Conservation (phyloP, 2,888 invertebrate genomes). For the Tigriopus californicus region DNA sequence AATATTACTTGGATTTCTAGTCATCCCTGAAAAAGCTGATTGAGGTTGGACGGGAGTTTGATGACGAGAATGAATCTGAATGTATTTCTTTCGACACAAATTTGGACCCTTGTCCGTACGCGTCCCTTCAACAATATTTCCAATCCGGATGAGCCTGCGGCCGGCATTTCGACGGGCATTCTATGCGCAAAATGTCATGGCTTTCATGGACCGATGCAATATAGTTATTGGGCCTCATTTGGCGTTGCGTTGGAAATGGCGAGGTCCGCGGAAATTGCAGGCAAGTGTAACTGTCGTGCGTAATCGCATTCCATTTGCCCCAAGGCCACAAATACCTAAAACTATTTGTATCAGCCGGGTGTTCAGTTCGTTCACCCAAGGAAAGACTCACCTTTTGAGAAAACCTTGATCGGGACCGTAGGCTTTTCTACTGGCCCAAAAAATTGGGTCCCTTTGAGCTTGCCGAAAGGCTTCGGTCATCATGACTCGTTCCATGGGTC, state of each 20-base stretch:
- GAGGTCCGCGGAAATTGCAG: constrained; percentile 7
- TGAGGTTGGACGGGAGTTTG: too few relatives aligned
- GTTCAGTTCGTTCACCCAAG: too few relatives aligned
- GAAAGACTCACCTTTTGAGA: constrained; percentile 1
- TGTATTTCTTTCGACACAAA: too few relatives aligned
- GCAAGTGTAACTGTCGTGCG: constrained; percentile 12
- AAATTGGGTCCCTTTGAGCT: constrained; percentile 4
- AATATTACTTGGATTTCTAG: too few relatives aligned
- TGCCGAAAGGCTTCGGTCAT: neutral
- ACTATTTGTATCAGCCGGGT: too few relatives aligned
- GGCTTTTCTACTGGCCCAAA: constrained; percentile 8
- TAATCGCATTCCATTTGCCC: constrained; percentile 13
- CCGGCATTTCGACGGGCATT: constrained; percentile 8
- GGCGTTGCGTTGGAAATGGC: constrained; percentile 11
- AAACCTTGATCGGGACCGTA: constrained; percentile 15
- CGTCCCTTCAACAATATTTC: constrained; percentile 6
- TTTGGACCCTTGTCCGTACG: neutral
- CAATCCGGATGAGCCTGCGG: neutral
- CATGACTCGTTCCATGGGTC: neutral
- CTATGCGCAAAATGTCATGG: neutral
- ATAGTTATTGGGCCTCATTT: constrained; percentile 9
- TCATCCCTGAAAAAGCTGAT: too few relatives aligned
- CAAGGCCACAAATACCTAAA: constrained; percentile 13
- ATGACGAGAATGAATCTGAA: too few relatives aligned
- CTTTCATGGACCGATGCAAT: neutral